Percentiles rank a stretch among this genome's conserved stretches.
phyloP scores from a whole-genome alignment of 2,113 vertebrate species.

The Leptosomus discolor region DNA sequence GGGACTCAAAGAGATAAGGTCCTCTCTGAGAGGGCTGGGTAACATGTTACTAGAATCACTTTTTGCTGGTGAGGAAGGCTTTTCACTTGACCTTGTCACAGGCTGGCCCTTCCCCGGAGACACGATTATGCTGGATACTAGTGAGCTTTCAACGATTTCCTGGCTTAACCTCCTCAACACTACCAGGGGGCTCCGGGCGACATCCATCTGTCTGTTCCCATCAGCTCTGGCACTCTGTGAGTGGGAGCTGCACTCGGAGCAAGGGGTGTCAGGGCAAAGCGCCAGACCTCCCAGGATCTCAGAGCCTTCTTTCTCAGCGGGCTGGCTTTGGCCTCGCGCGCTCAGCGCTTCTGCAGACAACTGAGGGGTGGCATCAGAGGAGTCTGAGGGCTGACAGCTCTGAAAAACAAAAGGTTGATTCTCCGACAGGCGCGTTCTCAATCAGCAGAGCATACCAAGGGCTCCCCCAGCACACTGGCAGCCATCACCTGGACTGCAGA shows the following conservation, averaged over 20 bases:
- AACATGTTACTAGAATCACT: constrained; percentile 54
- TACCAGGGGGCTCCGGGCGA: constrained; percentile 63
- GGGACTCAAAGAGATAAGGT: constrained; percentile 66
- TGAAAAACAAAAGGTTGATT: constrained; percentile 69
- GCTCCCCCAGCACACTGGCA: background rate
- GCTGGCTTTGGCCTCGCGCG: constrained; percentile 21
- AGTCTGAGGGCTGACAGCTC: constrained; percentile 72
- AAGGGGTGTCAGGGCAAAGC: constrained; percentile 49
- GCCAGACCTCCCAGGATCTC: constrained; percentile 65
- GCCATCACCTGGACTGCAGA: background rate
- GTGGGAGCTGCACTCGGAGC: constrained; percentile 43
- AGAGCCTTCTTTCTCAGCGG: constrained; percentile 44
- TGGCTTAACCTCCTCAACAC: constrained; percentile 74
- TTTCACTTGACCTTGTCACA: constrained; percentile 69
- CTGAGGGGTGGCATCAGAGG: constrained; percentile 45
- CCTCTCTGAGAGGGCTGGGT: constrained; percentile 9
- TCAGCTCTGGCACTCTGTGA: constrained; percentile 43
- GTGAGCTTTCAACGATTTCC: constrained; percentile 70
- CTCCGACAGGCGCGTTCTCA: background rate
- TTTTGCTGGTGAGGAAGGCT: constrained; percentile 50
- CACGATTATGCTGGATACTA: constrained; percentile 72
- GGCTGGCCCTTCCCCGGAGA: constrained; percentile 69
- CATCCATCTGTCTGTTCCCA: constrained; percentile 60
- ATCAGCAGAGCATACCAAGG: background rate
- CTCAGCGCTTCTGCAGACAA: constrained; percentile 5